Conservation (phyloP, 2,797 vertebrate species). For the Ambastaia sidthimunki region DNA sequence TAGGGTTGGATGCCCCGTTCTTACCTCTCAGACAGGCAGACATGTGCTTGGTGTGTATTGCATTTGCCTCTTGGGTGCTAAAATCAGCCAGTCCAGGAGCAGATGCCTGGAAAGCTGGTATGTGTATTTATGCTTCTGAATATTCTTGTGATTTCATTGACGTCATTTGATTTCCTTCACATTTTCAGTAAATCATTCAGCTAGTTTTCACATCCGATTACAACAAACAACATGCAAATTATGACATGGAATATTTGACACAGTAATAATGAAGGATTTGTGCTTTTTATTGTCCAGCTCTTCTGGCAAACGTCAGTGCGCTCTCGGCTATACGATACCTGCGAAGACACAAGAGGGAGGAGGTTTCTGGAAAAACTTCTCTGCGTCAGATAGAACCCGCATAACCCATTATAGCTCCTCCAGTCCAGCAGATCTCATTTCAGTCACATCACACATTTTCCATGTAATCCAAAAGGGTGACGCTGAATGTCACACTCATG, state of each 20-base stretch:
- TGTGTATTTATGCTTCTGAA: conserved; percentile 23
- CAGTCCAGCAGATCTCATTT: conserved; percentile 42
- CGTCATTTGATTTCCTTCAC: background rate
- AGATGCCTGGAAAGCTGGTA: conserved; percentile 96
- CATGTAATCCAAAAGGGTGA: conserved; percentile 31
- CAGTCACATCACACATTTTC: conserved; percentile 48
- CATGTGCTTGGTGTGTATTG: conserved; percentile 94
- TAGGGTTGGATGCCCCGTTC: conserved; percentile 74
- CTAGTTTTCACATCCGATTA: background rate
- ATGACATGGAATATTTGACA: background rate
- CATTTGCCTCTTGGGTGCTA: conserved; percentile 94
- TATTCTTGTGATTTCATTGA: background rate
- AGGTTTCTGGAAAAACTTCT: conserved; percentile 54
- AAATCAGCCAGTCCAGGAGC: conserved; percentile 88
- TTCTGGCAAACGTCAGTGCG: conserved; percentile 91
- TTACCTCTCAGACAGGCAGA: conserved; percentile 84
- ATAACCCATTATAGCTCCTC: conserved; percentile 34
- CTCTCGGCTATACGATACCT: conserved; percentile 93
- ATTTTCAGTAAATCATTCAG: background rate
- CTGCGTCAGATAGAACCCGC: conserved; percentile 43
- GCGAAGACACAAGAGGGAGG: conserved; percentile 79
- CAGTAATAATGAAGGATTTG: background rate
- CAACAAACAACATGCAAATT: background rate
- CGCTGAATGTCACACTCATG: conserved; percentile 28
- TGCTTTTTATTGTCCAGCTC: conserved; percentile 76